A percentile compares a stretch with the other conserved stretches of the same genome.
Conservation (phyloP, 2,113 vertebrate genomes). For the Grantiella picta region DNA sequence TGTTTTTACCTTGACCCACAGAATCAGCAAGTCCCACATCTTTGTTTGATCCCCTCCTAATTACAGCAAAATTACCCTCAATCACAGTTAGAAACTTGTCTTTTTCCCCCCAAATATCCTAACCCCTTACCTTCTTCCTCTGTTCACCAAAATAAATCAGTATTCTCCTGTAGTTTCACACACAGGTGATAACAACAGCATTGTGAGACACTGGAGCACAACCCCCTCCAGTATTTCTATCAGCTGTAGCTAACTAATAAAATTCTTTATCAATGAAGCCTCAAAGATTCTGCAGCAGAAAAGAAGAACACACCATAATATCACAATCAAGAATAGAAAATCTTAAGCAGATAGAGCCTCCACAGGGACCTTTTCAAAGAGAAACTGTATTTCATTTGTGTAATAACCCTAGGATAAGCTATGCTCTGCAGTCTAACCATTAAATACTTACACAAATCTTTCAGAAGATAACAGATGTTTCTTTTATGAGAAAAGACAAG, state of each 20-base stretch:
- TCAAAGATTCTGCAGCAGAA: background rate
- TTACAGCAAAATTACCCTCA: background rate
- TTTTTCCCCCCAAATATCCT: background rate
- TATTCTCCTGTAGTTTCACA: background rate
- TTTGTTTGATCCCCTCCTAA: background rate
- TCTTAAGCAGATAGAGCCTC: background rate
- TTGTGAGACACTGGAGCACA: background rate
- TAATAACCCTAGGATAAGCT: background rate
- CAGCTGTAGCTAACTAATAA: background rate
- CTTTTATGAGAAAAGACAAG: conserved; percentile 53
- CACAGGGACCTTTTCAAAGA: background rate
- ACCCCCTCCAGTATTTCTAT: background rate
- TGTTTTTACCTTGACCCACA: background rate
- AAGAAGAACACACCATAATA: background rate
- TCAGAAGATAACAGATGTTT: conserved; percentile 53
- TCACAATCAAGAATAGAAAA: background rate
- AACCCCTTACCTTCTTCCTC: background rate
- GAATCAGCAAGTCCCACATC: background rate
- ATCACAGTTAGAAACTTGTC: background rate
- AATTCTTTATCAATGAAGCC: background rate
- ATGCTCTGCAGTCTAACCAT: background rate
- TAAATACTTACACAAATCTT: background rate
- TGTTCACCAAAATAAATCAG: background rate
- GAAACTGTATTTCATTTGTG: background rate
- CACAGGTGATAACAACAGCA: background rate